Evolutionary conservation across 2,888 invertebrate species (phyloP).

Genomic region (Andrena bicolor): DNA sequence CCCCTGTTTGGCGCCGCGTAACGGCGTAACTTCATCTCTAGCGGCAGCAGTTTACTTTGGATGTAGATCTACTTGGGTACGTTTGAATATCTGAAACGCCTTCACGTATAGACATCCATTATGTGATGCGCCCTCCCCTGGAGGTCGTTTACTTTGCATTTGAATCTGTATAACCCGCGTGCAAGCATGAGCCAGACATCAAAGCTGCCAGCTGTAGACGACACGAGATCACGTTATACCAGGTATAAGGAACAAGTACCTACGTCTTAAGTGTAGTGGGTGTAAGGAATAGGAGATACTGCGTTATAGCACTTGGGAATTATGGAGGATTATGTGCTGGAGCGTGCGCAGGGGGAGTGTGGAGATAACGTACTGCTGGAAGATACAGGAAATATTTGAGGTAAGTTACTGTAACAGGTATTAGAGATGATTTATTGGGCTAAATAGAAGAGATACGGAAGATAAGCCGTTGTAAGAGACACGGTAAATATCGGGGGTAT

Average conservation of each 20-base stretch:
- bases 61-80: too few relatives aligned
- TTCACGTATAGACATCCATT: too few relatives aligned
- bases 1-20: too few relatives aligned
- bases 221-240: constrained; percentile 7
- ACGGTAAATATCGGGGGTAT: constrained; percentile 21
- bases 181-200: constrained; percentile 5
- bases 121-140: too few relatives aligned
- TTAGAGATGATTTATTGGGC: constrained; percentile 30
- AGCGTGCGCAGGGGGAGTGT: not conserved
- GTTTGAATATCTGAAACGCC: too few relatives aligned
- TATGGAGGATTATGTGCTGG: constrained; percentile 17
- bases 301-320: constrained; percentile 19
- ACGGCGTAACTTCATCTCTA: too few relatives aligned
- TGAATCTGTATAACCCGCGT: not conserved
- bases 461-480: constrained; percentile 21
- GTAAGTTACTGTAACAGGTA: constrained; percentile 18
- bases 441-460: constrained; percentile 14
- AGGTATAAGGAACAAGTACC: constrained; percentile 4
- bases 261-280: not conserved
- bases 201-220: constrained; percentile 6
- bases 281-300: constrained; percentile 23
- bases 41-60: too few relatives aligned
- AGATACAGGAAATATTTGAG: constrained; percentile 5
- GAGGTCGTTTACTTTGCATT: too few relatives aligned
- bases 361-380: not conserved